phyloP scores from a whole-genome alignment of 2,113 vertebrate genomes.

The Dromas ardeola region DNA sequence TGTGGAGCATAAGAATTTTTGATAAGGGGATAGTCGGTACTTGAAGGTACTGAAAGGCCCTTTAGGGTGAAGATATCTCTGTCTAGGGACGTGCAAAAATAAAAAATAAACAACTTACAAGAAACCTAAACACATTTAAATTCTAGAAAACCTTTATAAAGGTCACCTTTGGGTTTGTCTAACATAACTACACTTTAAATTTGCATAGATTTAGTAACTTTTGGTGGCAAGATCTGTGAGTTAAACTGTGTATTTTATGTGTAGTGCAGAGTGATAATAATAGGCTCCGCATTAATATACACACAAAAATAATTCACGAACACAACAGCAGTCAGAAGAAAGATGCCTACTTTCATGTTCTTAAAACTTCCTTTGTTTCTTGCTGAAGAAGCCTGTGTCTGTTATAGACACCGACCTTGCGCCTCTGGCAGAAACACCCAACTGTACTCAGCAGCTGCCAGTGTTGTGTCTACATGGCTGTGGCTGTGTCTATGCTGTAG shows the following conservation, averaged over 20 bases:
- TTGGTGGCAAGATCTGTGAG: not conserved
- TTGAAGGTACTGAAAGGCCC: not conserved
- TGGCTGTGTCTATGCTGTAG: not conserved
- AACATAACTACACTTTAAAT: not conserved
- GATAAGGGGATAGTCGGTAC: not conserved
- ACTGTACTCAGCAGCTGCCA: not conserved
- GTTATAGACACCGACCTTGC: accelerated
- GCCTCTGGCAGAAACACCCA: not conserved
- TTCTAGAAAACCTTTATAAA: not conserved
- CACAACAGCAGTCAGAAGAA: not conserved
- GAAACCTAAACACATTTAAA: not conserved
- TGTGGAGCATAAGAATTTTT: not conserved
- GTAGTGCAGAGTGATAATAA: not conserved
- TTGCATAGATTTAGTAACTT: not conserved
- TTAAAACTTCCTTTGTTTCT: not conserved
- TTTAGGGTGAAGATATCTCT: not conserved
- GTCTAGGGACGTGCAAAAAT: not conserved
- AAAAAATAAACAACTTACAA: not conserved
- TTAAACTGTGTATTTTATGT: not conserved
- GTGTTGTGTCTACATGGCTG: not conserved
- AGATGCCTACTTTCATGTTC: not conserved
- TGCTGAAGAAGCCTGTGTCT: not conserved
- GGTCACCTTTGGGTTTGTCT: not conserved
- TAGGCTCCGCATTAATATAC: accelerated
- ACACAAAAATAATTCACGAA: not conserved